Conservation (phyloP, 2,888 invertebrate genomes). For the Camptogramma bilineatum region DNA sequence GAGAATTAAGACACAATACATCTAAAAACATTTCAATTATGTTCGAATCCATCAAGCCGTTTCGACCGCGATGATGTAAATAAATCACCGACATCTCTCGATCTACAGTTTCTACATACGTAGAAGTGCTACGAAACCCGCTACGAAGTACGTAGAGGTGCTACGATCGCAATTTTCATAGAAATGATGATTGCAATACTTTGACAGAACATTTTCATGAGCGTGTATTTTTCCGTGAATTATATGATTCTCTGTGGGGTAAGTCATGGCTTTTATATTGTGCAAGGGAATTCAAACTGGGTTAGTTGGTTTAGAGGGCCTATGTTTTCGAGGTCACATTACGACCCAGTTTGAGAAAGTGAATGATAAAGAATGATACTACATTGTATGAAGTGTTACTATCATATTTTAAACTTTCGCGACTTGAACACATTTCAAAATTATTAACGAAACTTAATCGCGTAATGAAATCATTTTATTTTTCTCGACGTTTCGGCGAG, state of each 20-base stretch:
- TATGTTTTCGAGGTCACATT: neutral
- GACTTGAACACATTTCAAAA: too few relatives aligned
- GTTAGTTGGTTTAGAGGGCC: slow-evolving; percentile 15
- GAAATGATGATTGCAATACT: slow-evolving; percentile 36
- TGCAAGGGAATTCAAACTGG: slow-evolving; percentile 22
- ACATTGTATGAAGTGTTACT: too few relatives aligned
- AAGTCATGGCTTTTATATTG: slow-evolving; percentile 22
- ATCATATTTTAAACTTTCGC: too few relatives aligned
- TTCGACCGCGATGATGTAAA: neutral
- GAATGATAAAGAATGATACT: neutral
- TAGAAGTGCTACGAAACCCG: slow-evolving; percentile 23
- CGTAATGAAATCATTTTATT: too few relatives aligned
- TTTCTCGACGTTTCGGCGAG: too few relatives aligned
- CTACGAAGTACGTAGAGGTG: slow-evolving; percentile 23
- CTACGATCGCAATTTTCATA: slow-evolving; percentile 38
- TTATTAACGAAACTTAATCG: too few relatives aligned
- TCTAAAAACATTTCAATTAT: neutral
- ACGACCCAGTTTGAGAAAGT: neutral
- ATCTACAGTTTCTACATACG: slow-evolving; percentile 25
- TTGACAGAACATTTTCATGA: slow-evolving; percentile 29
- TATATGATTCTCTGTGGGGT: slow-evolving; percentile 24
- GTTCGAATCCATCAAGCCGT: too few relatives aligned
- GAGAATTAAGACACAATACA: too few relatives aligned
- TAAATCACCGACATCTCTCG: slow-evolving; percentile 4
- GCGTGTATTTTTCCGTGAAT: slow-evolving; percentile 29